Evolutionary conservation across 2,888 invertebrate species (phyloP).

Genomic region (Habrosyne pyritoides): DNA sequence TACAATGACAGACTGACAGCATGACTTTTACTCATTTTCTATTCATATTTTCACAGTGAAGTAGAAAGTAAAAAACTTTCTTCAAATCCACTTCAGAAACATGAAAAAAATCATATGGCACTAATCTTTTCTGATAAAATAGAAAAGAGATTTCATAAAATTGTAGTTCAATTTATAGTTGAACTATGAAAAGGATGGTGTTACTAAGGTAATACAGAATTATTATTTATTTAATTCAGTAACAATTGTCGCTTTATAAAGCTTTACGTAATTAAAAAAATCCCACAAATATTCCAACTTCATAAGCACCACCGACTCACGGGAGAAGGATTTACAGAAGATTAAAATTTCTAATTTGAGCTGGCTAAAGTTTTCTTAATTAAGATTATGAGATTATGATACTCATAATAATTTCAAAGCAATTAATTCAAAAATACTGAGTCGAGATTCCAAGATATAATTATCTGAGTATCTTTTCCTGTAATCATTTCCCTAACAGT

Average conservation of each 20-base stretch:
- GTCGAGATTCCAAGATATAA: constrained; percentile 60
- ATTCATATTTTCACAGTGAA: too few species aligned
- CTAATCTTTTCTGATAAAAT: too few species aligned
- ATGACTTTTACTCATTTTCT: too few species aligned
- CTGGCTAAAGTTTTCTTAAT: constrained; percentile 75
- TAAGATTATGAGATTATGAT: constrained; percentile 81
- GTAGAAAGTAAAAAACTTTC: too few species aligned
- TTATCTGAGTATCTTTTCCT: constrained; percentile 60
- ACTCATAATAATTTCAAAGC: constrained; percentile 77
- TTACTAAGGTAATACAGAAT: background rate
- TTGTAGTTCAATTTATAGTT: too few species aligned
- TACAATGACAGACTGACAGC: too few species aligned
- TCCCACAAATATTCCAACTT: constrained; percentile 50
- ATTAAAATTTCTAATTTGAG: constrained; percentile 77
- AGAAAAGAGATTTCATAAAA: too few species aligned
- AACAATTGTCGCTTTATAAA: background rate
- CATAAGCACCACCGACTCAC: constrained; percentile 48
- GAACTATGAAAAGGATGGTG: background rate
- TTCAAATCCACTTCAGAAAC: too few species aligned
- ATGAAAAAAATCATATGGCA: too few species aligned
- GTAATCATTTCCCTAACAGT: constrained; percentile 24
- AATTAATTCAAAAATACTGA: constrained; percentile 76
- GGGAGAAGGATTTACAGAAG: constrained; percentile 61
- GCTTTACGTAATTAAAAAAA: constrained; percentile 21
- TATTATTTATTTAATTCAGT: constrained; percentile 10